Conservation (phyloP, 2,888 invertebrate genomes). For the Lagria hirta region DNA sequence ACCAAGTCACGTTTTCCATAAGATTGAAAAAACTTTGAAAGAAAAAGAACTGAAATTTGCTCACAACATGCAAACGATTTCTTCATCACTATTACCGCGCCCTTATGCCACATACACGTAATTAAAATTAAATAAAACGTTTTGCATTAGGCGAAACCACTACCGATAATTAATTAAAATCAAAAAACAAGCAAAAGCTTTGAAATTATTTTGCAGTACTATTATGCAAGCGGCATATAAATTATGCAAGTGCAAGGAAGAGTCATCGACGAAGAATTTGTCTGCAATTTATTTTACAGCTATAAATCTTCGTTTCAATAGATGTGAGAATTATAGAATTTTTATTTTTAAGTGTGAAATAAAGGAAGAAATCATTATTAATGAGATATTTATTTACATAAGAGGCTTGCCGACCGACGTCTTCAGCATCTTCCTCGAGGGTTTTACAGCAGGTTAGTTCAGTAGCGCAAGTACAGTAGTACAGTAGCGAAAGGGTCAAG, state of each 20-base stretch:
- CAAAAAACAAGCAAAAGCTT: constrained; percentile 4
- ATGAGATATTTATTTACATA: constrained; percentile 13
- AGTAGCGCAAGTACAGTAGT: too few species aligned
- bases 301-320: constrained; percentile 14
- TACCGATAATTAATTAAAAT: constrained; percentile 8
- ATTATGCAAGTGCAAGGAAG: constrained; percentile 11
- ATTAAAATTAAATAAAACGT: constrained; percentile 10
- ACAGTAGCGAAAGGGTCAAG: too few species aligned
- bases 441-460: too few species aligned
- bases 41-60: constrained; percentile 19
- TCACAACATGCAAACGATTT: constrained; percentile 19
- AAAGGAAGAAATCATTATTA: constrained; percentile 12
- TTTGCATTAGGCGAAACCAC: constrained; percentile 5
- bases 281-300: constrained; percentile 14
- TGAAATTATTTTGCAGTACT: constrained; percentile 4
- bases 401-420: too few species aligned
- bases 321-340: constrained; percentile 10
- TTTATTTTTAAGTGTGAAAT: constrained; percentile 4
- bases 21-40: constrained; percentile 20
- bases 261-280: constrained; percentile 11
- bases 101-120: constrained; percentile 2
- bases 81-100: constrained; percentile 10
- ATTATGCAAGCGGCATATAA: constrained; percentile 13
- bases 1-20: constrained; percentile 25
- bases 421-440: constrained; percentile 8